Evolutionary conservation across 2,888 invertebrate species (phyloP), one percentile per base, ranked within the genome.

Genomic region (Amphipyra tragopoginis): DNA sequence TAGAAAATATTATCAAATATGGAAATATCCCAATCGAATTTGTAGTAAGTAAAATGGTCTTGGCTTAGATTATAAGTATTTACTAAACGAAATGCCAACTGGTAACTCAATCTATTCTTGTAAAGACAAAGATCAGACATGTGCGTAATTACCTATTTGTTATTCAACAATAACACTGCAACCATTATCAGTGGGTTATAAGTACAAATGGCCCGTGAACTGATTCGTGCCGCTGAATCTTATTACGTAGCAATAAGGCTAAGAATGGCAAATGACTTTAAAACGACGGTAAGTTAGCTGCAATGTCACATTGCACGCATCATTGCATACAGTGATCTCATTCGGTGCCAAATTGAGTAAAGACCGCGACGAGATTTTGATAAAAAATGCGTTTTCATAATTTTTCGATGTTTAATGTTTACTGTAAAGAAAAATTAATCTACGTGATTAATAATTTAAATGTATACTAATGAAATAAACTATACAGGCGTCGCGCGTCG

Each of bases 241-340:
- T 79, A 66, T 54, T 43, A 33, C 40, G 10, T 63, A 21, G 62
- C n/a, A 58, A 59, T 75, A 78, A 67, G 63, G 54, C 65, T 52
- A 52, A 60, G 42, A 72, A 45, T 47, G n/a, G 47, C 42, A 65
- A 45, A 50, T 52, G 50, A 62, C 40, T 58, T 29, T 8, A 38
- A 51, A 53, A 21, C 21, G 58, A 57, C 65, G 45, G 67, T 65
- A 70, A 81, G 78, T 71, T 72, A 73, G 73, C 58, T 80, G 84
- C 86, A 90, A 89, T 85, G 89, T 90, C 85, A 90, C 84, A 86
- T 86, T 89, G 86, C 83, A 85, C 82, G 84, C 82, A 84, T 80
- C 83, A 83, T 75, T 86, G 84, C 80, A 81, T 73, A 21, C 63
- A 78, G 74, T 87, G 84, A 86, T 86, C 82, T 85, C 86, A 85